phyloP scores from a whole-genome alignment of 2,113 vertebrate genomes.

The Diglossa brunneiventris region DNA sequence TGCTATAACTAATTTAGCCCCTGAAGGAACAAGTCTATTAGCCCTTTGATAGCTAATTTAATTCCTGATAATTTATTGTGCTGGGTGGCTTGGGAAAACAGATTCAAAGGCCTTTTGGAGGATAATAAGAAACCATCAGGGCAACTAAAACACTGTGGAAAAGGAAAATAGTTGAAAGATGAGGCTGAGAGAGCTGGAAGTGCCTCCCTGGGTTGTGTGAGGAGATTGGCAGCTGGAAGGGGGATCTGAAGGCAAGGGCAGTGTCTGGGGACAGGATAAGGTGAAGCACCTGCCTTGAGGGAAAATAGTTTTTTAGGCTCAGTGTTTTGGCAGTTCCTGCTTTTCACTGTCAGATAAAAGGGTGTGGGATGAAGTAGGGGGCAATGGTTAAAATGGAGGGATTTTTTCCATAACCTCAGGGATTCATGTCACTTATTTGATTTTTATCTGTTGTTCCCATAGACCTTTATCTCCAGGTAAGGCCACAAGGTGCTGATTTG shows the following conservation, averaged over 20 bases:
- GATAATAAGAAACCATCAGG: neutral
- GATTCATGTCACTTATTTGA: neutral
- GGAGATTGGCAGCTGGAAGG: neutral
- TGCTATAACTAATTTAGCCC: neutral
- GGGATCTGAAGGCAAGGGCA: neutral
- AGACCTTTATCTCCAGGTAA: neutral
- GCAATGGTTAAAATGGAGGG: neutral
- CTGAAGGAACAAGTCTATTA: constrained; percentile 6
- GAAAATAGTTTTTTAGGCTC: neutral
- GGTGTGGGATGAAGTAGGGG: neutral
- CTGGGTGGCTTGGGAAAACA: neutral
- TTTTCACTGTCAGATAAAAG: neutral
- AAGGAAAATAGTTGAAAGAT: neutral
- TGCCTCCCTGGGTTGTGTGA: neutral
- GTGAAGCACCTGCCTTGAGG: neutral
- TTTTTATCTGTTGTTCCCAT: neutral
- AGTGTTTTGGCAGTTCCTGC: neutral
- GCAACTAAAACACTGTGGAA: neutral
- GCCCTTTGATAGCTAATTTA: constrained; percentile 1
- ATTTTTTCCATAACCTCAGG: neutral
- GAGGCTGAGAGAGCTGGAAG: neutral
- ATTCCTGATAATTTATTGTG: neutral
- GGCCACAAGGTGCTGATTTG: neutral
- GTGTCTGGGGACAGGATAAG: neutral
- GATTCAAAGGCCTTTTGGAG: neutral